Base-by-base conservation (phyloP, 2,888 invertebrate species). In the Sisyra nigra region DNA sequence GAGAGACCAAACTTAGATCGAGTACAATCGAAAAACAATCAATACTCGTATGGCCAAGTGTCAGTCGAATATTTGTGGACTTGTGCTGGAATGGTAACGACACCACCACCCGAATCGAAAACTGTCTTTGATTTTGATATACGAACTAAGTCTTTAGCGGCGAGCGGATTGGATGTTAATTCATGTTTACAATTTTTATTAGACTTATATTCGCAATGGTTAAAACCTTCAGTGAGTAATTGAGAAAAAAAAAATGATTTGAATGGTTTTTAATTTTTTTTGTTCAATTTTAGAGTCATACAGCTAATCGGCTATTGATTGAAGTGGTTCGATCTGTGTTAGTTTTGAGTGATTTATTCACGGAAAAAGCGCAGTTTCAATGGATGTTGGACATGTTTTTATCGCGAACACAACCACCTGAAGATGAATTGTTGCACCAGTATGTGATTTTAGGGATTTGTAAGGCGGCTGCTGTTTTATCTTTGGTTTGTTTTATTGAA, bases 101-200 rank as follows among this genome's bases (percentile, higher is more conserved):
- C 37, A 1, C 55, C 65, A 32, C 66, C 68, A 44, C 61, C 69
- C 5, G 57, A 61, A 35, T 57, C 57, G 35, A 18, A 45, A 11
- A 54, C 57, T 6, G 49, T 50, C 7, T 46, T 54, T 43, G 47
- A 56, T 13, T 61, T 54, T 49, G 51, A 52, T 18, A 55, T 54
- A 38, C 52, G 63, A 29, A 57, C 53, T 40, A 65, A 65, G 46
- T 63, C 66, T 48, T 53, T 68, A 38, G 60, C 69, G 39, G 65
- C 66, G 40, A 74, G 73, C 48, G 80, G 78, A 9, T 70, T 96
- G 31, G 94, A 96, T 63, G 71, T 93, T 24, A 84, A 86, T 59
- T 96, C 94, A 46, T 96, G 94, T 63, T 64, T 94, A 42, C 89
- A 91, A 58, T 81, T 96, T 56, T 68, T 96, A 13, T 75, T 92